Evolutionary conservation across 2,113 vertebrate species (phyloP).

Genomic region (Lepisosteus oculatus): DNA sequence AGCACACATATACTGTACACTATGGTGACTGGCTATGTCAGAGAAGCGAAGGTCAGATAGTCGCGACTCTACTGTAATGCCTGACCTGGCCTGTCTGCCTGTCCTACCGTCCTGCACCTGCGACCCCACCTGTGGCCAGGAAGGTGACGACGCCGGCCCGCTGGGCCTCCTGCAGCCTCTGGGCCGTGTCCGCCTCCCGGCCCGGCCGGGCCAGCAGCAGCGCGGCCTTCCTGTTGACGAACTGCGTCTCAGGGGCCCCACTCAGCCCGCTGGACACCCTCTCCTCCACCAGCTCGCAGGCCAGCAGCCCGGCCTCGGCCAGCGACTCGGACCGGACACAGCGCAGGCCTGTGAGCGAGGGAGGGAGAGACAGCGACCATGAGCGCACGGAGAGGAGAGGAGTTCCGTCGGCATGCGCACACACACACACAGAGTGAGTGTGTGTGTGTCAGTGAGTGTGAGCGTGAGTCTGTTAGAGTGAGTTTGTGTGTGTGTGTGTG

Average conservation of each 20-base stretch:
- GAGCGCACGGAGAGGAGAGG: too few relatives aligned
- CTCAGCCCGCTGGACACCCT: conserved; percentile 12
- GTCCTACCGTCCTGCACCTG: background rate
- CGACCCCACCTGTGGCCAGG: conserved; percentile 49
- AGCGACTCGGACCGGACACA: conserved; percentile 20
- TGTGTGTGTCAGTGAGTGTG: too few relatives aligned
- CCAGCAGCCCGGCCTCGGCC: conserved; percentile 48
- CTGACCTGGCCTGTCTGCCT: background rate
- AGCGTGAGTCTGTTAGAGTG: too few relatives aligned
- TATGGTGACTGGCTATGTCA: background rate
- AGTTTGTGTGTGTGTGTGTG: too few relatives aligned
- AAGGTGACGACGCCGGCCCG: conserved; percentile 57
- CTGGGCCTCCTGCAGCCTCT: conserved; percentile 32
- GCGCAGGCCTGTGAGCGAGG: too few relatives aligned
- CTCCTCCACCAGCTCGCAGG: conserved; percentile 62
- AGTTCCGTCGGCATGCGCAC: too few relatives aligned
- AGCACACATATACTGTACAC: background rate
- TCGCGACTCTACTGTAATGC: background rate
- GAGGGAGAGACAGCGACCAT: too few relatives aligned
- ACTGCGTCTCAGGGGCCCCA: conserved; percentile 31
- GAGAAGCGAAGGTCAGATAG: background rate
- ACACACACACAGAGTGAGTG: too few relatives aligned
- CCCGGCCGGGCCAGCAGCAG: conserved; percentile 62
- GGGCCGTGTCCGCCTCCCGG: background rate
- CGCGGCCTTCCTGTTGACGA: conserved; percentile 39